phyloP scores from a whole-genome alignment of 2,797 vertebrate species.

The Halcyon chelicuti region DNA sequence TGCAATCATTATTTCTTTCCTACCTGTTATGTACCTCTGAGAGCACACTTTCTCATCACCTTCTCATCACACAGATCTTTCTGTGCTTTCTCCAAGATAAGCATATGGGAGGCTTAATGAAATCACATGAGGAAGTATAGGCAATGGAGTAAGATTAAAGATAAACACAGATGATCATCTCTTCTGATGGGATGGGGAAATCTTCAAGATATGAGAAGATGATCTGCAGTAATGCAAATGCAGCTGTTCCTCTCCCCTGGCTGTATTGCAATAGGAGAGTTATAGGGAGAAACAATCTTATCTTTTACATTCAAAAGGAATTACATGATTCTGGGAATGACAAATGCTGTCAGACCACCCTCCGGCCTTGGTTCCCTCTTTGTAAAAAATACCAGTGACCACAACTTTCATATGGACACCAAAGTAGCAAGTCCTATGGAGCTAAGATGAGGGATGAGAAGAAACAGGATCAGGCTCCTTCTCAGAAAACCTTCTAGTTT shows the following conservation, averaged over 20 bases:
- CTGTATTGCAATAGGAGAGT: background rate
- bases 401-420: background rate
- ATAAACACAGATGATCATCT: background rate
- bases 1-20: slow-evolving; percentile 46
- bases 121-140: background rate
- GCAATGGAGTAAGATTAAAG: background rate
- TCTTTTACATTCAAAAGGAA: background rate
- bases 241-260: background rate
- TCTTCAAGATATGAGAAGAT: background rate
- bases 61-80: slow-evolving; percentile 6
- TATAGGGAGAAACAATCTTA: background rate
- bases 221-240: background rate
- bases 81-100: background rate
- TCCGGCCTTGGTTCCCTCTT: background rate
- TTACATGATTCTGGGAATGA: background rate
- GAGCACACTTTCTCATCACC: slow-evolving; percentile 9
- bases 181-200: background rate
- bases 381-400: background rate
- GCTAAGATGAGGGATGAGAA: background rate
- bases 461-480: background rate
- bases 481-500: background rate
- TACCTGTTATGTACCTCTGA: background rate
- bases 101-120: slow-evolving; percentile 7
- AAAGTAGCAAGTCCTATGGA: background rate
- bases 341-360: background rate